Base-by-base conservation (phyloP, 2,113 vertebrate genomes). In the Ailuropoda melanoleuca region DNA sequence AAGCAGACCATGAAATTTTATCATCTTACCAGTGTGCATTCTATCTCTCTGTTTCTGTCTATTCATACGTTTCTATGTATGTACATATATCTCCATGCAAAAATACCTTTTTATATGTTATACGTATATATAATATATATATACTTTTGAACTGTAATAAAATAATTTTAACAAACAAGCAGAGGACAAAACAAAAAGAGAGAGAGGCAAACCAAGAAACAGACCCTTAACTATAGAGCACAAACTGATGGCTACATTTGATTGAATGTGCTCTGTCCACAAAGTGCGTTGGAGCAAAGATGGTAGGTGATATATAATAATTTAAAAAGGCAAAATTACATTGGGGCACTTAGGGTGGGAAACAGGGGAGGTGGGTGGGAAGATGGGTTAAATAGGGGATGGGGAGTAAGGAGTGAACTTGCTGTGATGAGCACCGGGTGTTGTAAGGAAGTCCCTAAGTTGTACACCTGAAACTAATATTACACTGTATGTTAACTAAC, bases 231-330 rank as follows among this genome's bases (percentile, higher is more conserved):
- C 43, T 75, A 48, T 75, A 48, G 43, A 31, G 7, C 48, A n/a
- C 62, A 68, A 19, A 48, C 14, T 77, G 74, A 77, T 31, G 26
- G 39, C 26, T 93, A 19, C 17, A 19, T 93, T 89, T 97, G 96
- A 97, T 92, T 91, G 93, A 95, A 78, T 88, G 50, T 89, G 60
- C 82, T 95, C 95, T 93, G 58, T 90, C 74, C 19, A 88, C 83
- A 96, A 85, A 97, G 87, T 96, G 96, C 87, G 96, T 97, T 46
- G 62, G 75, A 96, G 74, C 46, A 90, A 90, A 88, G 74, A 92
- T 64, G 9, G 39, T 83, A 75, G 75, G 66, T 87, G 77, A 97
- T 88, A 93, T 53, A 93, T 81, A 96, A 93, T 70, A 97, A 85
- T 56, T 56, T 94, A 96, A 96, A 93, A 29, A 95, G 68, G 89